Evolutionary conservation across 2,888 invertebrate genomes (phyloP).

Genomic region (Eupithecia subumbrata): DNA sequence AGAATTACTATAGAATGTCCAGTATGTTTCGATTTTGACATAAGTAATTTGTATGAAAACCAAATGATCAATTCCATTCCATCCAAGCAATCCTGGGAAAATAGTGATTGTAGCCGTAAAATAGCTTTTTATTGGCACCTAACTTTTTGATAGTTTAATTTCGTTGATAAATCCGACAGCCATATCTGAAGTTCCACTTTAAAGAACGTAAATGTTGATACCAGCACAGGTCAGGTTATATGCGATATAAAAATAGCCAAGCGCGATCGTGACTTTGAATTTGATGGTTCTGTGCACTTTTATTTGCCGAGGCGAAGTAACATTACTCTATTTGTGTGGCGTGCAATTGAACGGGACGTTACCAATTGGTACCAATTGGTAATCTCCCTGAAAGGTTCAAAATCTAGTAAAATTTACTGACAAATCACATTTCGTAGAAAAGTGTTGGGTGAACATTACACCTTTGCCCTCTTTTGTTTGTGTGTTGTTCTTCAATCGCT

Average conservation of each 20-base stretch:
- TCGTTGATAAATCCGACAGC: constrained; percentile 13
- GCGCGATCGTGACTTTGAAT: not conserved
- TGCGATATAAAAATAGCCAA: constrained; percentile 2
- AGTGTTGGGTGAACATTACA: too few species aligned
- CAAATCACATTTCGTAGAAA: too few species aligned
- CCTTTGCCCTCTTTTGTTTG: too few species aligned
- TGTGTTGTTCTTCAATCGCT: too few species aligned
- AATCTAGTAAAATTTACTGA: too few species aligned
- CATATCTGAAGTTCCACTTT: constrained; percentile 25
- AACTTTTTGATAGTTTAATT: constrained; percentile 22
- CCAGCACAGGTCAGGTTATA: not conserved
- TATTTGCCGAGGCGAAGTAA: not conserved
- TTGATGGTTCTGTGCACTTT: not conserved
- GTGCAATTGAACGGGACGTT: too few species aligned
- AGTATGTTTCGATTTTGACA: too few species aligned
- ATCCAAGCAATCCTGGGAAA: constrained; percentile 12
- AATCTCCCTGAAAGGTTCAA: too few species aligned
- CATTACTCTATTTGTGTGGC: not conserved
- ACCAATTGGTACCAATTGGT: too few species aligned
- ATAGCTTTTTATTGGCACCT: constrained; percentile 5
- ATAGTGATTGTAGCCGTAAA: constrained; percentile 4
- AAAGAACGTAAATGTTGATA: constrained; percentile 17
- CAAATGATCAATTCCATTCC: not conserved
- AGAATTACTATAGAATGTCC: too few species aligned
- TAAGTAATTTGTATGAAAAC: not conserved